Percentiles rank a stretch among this genome's conserved stretches.
phyloP scores from a whole-genome alignment of 2,113 vertebrate species.

The Argyrosomus japonicus region DNA sequence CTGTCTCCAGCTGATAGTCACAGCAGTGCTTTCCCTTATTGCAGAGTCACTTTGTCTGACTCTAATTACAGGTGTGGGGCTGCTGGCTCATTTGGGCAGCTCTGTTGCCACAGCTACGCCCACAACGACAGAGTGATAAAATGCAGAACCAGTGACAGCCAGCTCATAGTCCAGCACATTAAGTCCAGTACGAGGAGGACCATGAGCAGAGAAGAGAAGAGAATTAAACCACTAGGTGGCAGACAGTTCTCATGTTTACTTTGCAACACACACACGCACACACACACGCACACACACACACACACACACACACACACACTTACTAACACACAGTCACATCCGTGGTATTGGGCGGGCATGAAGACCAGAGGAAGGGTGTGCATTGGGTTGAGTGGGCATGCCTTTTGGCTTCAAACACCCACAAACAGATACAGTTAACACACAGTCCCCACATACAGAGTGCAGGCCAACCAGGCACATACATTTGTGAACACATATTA shows the following conservation, averaged over 20 bases:
- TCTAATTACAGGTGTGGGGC: slow-evolving; percentile 49
- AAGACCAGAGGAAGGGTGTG: slow-evolving; percentile 6
- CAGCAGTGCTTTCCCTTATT: slow-evolving; percentile 19
- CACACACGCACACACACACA: not conserved
- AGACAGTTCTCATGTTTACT: slow-evolving; percentile 60
- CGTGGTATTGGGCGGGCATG: slow-evolving; percentile 39
- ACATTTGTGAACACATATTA: not conserved
- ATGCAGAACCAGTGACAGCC: slow-evolving; percentile 16
- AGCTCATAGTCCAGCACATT: not conserved
- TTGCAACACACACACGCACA: slow-evolving; percentile 18
- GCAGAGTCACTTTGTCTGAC: slow-evolving; percentile 41
- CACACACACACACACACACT: slow-evolving; percentile 6
- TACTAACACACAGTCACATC: not conserved
- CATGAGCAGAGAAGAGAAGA: not conserved
- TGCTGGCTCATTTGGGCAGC: slow-evolving; percentile 39
- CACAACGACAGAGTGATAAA: slow-evolving; percentile 16
- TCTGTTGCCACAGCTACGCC: slow-evolving; percentile 6
- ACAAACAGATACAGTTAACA: slow-evolving; percentile 29
- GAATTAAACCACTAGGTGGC: slow-evolving; percentile 71
- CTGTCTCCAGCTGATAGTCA: slow-evolving; percentile 40
- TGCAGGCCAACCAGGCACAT: not conserved
- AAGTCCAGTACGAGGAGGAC: slow-evolving; percentile 3
- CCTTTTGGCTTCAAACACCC: slow-evolving; percentile 56
- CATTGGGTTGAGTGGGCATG: slow-evolving; percentile 18
- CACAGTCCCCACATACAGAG: not conserved